phyloP scores from a whole-genome alignment of 2,113 vertebrate genomes.

The Neoarius graeffei region DNA sequence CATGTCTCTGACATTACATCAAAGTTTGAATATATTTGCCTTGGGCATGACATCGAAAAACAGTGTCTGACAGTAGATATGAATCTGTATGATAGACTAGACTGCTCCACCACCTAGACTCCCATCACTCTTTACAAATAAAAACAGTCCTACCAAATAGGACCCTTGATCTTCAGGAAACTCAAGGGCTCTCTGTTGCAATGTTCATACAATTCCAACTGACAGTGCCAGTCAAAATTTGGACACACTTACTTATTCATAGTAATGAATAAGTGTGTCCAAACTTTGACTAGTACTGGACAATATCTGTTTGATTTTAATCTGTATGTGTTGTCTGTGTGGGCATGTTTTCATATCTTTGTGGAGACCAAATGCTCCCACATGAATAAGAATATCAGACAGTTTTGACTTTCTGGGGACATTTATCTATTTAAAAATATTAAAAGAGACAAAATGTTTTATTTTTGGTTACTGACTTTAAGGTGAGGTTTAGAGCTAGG shows the following conservation, averaged over 20 bases:
- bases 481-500: not conserved
- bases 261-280: too few relatives aligned
- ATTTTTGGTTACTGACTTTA: not conserved
- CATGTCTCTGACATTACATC: constrained; percentile 15
- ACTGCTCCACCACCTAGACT: not conserved
- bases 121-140: constrained; percentile 18
- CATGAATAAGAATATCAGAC: not conserved
- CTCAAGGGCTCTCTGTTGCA: not conserved
- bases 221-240: too few relatives aligned
- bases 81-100: constrained; percentile 17
- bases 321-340: not conserved
- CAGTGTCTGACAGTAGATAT: constrained; percentile 24
- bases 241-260: too few relatives aligned
- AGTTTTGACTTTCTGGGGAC: not conserved
- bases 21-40: constrained; percentile 38
- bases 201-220: not conserved
- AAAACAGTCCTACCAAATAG: not conserved
- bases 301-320: not conserved
- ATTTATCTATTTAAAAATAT: not conserved
- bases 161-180: not conserved
- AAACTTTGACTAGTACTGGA: too few relatives aligned
- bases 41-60: constrained; percentile 19
- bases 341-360: not conserved
- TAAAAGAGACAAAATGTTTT: not conserved
- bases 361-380: not conserved